Evolutionary conservation across 1,140 invertebrate genomes (phyloP).

Genomic region (Spodoptera litura): DNA sequence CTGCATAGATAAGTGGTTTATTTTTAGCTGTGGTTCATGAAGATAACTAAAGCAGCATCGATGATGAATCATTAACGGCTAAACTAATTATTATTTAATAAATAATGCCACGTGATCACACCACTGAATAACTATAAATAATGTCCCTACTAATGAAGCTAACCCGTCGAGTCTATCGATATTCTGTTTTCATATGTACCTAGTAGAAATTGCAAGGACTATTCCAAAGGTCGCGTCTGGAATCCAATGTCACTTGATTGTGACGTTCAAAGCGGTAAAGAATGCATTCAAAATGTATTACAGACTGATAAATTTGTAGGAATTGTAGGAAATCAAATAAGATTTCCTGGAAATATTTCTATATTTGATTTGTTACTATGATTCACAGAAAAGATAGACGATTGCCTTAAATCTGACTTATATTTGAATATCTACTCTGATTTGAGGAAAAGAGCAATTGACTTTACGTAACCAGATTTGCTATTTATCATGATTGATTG

Average conservation of each 20-base stretch:
- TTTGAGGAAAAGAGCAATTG: neutral
- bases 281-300: no score
- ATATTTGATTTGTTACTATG: no score
- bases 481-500: neutral
- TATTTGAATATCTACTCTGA: neutral
- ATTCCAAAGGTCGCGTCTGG: neutral
- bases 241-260: slow-evolving; percentile 1
- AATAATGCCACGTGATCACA: neutral
- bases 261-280: no score
- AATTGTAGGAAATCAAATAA: neutral
- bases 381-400: no score
- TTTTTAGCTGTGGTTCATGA: slow-evolving; percentile 24
- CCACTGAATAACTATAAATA: neutral
- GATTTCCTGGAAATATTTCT: no score
- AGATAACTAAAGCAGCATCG: slow-evolving; percentile 17
- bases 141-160: neutral
- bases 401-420: no score
- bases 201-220: slow-evolving; percentile 1
- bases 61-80: slow-evolving; percentile 20
- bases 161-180: no score
- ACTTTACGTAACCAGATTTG: neutral
- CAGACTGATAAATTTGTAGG: neutral
- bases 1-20: slow-evolving; percentile 15
- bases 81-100: slow-evolving; percentile 21
- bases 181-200: neutral